Evolutionary conservation across 2,888 invertebrate genomes (phyloP), one percentile per base, ranked within the genome.

Genomic region (Mimumesa dahlbomi): DNA sequence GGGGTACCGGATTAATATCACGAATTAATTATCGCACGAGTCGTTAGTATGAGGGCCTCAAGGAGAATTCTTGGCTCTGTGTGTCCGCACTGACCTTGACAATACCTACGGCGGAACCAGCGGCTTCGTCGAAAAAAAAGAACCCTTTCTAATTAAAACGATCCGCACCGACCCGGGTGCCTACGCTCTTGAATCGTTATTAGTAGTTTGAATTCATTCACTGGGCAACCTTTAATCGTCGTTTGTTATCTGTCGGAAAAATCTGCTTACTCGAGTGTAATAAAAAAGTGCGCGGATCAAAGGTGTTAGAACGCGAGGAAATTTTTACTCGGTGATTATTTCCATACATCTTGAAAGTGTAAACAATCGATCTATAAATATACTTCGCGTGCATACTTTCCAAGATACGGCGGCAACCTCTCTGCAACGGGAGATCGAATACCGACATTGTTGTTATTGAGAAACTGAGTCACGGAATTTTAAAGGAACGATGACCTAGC

Each of bases 21-120:
- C 38, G 56, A 49, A 64, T 64, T 64, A 68, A 72, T 68, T 64
- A 72, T 57, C 61, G 5, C 29, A 29, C 36, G 14, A 52, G 61
- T 52, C 21, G 49, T 58, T 66, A 57, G 53, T 46, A 34, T 14
- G 21, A 52, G 61, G 45, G 14, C 43, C 45, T 50, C 50, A 56
- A 64, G 46, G 56, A 38, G 36, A 42, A 16, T 19, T 36, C 46
- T 56, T 61, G 31, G 40, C 16, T 14, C 62, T 25, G 25, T 34
- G 43, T 50, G 54, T 38, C 22, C 31, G 11, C 18, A 18, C 45
- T 56, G 50, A 59, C 54, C 59, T 38, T 49, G 18, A 14, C 42
- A 13, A 34, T 29, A 36, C 43, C 9, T 18, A 21, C 13, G 21
- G 40, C 29, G 58, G 29, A 19, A n/a, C 6, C 36, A 7, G 16